These are phyloP conservation scores for Scaptomyza parva DNA, from an alignment of 2,888 invertebrate species.

Conservation along the genomic window DNA sequence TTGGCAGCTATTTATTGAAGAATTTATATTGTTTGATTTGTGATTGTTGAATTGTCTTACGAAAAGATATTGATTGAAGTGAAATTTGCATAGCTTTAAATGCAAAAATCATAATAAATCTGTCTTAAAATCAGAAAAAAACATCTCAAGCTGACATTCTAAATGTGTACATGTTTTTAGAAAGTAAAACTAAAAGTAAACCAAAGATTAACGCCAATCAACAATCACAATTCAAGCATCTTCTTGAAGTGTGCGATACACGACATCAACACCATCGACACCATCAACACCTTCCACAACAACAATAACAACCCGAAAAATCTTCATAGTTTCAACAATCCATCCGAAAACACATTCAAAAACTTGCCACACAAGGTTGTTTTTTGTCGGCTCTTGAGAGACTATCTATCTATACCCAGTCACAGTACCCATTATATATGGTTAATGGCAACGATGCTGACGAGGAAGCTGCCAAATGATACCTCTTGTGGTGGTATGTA, in stretches of 20 bases:
- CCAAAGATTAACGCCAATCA: conserved; percentile 65
- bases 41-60: conserved; percentile 13
- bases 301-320: too few relatives aligned
- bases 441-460: conserved; percentile 57
- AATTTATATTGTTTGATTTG: conserved; percentile 35
- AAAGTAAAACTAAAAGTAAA: conserved; percentile 37
- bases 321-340: conserved; percentile 45
- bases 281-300: too few relatives aligned
- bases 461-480: conserved; percentile 60
- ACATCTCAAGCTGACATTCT: conserved; percentile 29
- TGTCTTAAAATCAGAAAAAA: too few relatives aligned
- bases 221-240: conserved; percentile 72
- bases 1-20: conserved; percentile 28
- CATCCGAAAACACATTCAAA: conserved; percentile 43
- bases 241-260: conserved; percentile 53
- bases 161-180: conserved; percentile 27
- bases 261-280: conserved; percentile 51
- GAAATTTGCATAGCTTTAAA: conserved; percentile 7
- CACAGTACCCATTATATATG: conserved; percentile 39
- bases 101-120: too few relatives aligned
- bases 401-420: conserved; percentile 18
- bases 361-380: conserved; percentile 65
- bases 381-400: conserved; percentile 29
- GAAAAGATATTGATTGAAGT: conserved; percentile 29
- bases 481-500: conserved; percentile 8